Conservation (phyloP, 2,113 vertebrate species). For the Oriolus oriolus region DNA sequence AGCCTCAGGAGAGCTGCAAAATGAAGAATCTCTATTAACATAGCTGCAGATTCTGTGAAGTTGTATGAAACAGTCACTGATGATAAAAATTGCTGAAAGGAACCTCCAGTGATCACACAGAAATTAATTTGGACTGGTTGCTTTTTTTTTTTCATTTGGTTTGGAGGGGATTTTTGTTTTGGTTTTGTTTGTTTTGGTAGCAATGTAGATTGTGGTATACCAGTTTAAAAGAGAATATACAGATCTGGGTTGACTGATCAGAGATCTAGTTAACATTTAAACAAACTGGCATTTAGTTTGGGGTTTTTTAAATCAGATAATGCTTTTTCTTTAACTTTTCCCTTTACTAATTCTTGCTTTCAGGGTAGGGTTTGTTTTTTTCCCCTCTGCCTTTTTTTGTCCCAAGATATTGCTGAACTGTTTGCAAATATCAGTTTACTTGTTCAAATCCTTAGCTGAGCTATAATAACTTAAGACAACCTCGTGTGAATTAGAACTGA, state of each 20-base stretch:
- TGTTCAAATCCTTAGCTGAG: background rate
- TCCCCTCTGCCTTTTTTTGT: fast-evolving
- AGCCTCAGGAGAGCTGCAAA: background rate
- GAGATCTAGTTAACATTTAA: background rate
- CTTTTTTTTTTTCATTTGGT: background rate
- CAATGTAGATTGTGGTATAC: background rate
- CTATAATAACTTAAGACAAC: background rate
- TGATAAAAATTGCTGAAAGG: background rate
- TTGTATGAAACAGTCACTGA: background rate
- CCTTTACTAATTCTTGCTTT: background rate
- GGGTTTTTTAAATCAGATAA: background rate
- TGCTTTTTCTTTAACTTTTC: background rate
- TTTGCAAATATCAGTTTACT: background rate
- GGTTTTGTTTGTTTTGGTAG: background rate
- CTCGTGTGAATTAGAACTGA: background rate
- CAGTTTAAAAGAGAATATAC: background rate
- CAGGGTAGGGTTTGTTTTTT: fast-evolving
- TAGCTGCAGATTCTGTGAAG: background rate
- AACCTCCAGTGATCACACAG: background rate
- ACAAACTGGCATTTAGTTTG: background rate
- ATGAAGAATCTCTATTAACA: background rate
- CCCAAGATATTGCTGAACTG: background rate
- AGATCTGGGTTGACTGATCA: background rate
- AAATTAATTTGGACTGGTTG: fast-evolving
- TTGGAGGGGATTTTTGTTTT: fast-evolving